A percentile compares a stretch with the other conserved stretches of the same genome.
phyloP scores from a whole-genome alignment of 2,797 vertebrate species.

The Onychomys torridus region DNA sequence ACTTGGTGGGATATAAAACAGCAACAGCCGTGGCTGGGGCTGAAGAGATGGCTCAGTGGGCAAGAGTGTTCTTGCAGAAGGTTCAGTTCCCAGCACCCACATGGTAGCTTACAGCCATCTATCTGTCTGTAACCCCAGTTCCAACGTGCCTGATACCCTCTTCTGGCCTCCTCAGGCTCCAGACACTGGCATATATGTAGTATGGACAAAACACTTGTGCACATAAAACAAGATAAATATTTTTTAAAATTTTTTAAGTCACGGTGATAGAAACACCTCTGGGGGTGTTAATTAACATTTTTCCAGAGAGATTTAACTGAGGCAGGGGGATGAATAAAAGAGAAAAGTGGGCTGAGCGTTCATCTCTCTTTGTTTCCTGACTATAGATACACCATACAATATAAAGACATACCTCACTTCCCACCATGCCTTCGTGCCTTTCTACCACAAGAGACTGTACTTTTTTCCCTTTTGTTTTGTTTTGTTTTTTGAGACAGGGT shows the following conservation, averaged over 20 bases:
- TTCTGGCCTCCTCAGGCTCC: background rate
- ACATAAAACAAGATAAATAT: background rate
- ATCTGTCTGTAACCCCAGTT: background rate
- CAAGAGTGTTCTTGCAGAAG: background rate
- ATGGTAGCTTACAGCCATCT: background rate
- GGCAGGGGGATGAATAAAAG: background rate
- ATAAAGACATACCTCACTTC: background rate
- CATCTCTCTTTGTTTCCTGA: background rate
- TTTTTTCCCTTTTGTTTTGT: background rate
- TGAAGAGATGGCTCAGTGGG: background rate
- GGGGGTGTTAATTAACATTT: background rate
- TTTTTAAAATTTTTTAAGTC: background rate
- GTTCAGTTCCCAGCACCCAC: background rate
- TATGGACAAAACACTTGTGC: background rate
- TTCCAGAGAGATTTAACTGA: background rate
- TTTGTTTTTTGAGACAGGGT: background rate
- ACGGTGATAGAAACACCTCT: background rate
- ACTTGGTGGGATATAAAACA: background rate
- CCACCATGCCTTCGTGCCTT: background rate
- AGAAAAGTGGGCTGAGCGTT: background rate
- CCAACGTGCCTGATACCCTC: too few relatives aligned
- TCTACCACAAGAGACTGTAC: background rate
- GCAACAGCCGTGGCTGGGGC: background rate
- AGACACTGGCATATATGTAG: background rate
- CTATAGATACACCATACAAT: background rate